Percentiles rank a stretch among this genome's conserved stretches.
Evolutionary conservation across 2,888 invertebrate species (phyloP).

Genomic region (Mimas tiliae): DNA sequence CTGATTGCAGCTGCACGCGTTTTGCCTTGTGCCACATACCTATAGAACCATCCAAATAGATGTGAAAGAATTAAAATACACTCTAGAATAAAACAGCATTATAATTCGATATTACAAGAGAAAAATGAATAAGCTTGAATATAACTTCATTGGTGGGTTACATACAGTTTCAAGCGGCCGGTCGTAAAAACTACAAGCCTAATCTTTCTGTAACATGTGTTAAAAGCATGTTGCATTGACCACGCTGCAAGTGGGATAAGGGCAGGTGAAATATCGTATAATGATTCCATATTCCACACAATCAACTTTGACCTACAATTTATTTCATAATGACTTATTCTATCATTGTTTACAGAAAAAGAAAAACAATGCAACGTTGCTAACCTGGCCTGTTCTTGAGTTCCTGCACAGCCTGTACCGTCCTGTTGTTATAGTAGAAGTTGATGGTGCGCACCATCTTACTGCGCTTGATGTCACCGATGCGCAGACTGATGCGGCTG

Average conservation of each 20-base stretch:
- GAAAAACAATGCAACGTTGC: conserved; percentile 28
- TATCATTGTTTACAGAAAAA: not conserved
- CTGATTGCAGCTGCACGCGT: conserved; percentile 94
- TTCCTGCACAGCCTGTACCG: conserved; percentile 98
- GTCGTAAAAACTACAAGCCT: no score
- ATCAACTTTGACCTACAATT: no score
- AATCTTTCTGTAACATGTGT: no score
- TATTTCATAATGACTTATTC: not conserved
- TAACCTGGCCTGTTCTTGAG: conserved; percentile 95
- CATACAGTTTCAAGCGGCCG: no score
- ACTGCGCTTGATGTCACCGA: conserved; percentile 97
- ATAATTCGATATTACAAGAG: not conserved
- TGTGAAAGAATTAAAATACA: no score
- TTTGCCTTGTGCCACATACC: conserved; percentile 99
- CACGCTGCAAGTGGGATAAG: no score
- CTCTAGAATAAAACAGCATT: no score
- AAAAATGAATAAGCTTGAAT: no score
- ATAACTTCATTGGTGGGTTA: no score
- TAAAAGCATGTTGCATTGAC: no score
- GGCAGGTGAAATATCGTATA: no score
- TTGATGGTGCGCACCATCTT: conserved; percentile 99
- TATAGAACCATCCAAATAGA: conserved; percentile 36
- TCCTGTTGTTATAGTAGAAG: conserved; percentile 98
- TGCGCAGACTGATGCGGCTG: conserved; percentile 95
- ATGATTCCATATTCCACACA: no score